Evolutionary conservation across 2,113 vertebrate species (phyloP), one percentile per base, ranked within the genome.

Genomic region (Alligator sinensis): DNA sequence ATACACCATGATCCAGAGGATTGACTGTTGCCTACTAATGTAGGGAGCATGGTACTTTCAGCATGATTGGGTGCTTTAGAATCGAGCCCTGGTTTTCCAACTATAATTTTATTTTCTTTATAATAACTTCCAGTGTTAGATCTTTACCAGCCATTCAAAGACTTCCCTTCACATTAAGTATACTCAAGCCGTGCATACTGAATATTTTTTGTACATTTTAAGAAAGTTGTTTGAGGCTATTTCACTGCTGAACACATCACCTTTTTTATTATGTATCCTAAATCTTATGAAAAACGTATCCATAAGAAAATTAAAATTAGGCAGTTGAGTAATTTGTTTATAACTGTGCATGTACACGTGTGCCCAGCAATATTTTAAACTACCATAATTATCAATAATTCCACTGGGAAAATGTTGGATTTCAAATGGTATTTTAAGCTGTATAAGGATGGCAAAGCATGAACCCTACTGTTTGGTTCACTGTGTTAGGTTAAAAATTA

Each of bases 31-130:
- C 47, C 47, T 47, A 47, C 8, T 47, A 47, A 47, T 47, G 7
- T 47, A 38, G 47, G 47, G 47, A 47, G 47, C 80, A 28, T 72
- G 18, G 6, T 90, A 54, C 6, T 85, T 82, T 84, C 62, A 84
- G 59, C 82, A 84, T 30, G 2, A 62, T 34, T 4, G 6, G 24
- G 13, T 11, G 59, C 54, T 77, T 91, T 82, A 58, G 75, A 92
- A 87, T 90, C 25, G 76, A 86, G 8, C 11, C 12, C 21, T 84
- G 70, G 24, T n/a, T 54, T 6, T 66, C 27, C 84, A 84, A 0
- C 22, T 78, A n/a, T 10, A 90, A 84, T 86, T 47, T 77, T 91
- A 62, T 64, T 92, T 10, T 80, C 88, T 84, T 91, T 59, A 38
- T 19, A 60, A 75, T 10, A 90, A 4, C 82, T 88, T 92, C 4